A percentile compares a stretch with the other conserved stretches of the same genome.
Conservation (phyloP, 2,888 invertebrate genomes). For the Craniophora ligustri region DNA sequence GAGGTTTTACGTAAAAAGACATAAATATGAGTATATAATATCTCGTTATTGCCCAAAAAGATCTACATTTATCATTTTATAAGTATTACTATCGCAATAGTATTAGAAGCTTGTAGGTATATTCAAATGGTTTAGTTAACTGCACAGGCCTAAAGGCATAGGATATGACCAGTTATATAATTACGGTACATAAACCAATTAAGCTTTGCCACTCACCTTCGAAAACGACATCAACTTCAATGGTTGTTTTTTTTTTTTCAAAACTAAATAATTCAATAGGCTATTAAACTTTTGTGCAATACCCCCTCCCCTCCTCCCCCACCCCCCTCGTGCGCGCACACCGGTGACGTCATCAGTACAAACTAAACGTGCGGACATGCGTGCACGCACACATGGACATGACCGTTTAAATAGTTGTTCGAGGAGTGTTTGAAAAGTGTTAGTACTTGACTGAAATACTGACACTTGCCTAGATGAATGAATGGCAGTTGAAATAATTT, state of each 20-base stretch:
- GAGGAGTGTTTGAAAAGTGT: constrained; percentile 30
- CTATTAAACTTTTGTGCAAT: constrained; percentile 27
- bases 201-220: not conserved
- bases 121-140: too few species aligned
- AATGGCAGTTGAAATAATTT: too few species aligned
- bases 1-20: too few species aligned
- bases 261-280: constrained; percentile 7
- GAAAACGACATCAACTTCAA: constrained; percentile 4
- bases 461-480: not conserved
- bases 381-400: constrained; percentile 46
- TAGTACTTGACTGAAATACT: constrained; percentile 34
- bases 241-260: too few species aligned
- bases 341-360: constrained; percentile 57
- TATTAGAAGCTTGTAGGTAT: too few species aligned
- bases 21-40: too few species aligned
- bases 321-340: constrained; percentile 37
- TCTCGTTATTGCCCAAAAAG: too few species aligned
- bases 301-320: not conserved
- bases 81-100: too few species aligned
- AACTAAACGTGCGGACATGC: constrained; percentile 48
- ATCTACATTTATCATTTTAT: too few species aligned
- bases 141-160: too few species aligned
- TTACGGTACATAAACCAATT: too few species aligned
- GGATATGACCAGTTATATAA: too few species aligned
- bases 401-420: constrained; percentile 45